Conservation (phyloP, 1,140 invertebrate genomes). For the Aphaenogaster floridana region DNA sequence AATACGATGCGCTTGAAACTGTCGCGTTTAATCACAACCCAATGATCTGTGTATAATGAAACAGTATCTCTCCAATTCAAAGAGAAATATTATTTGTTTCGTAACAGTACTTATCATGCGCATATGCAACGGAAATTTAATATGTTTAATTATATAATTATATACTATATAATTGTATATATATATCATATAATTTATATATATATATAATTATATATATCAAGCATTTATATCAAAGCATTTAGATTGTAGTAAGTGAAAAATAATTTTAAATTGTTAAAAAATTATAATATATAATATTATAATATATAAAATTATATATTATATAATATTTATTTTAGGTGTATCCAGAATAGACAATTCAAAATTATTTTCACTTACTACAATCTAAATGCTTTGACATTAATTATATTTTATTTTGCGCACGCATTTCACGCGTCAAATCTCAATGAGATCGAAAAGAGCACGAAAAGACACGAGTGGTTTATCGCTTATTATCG, state of each 20-base stretch:
- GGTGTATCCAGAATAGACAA: neutral
- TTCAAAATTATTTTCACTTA: conserved; percentile 9
- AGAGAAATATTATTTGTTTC: neutral
- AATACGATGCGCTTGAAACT: neutral
- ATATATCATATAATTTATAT: no score
- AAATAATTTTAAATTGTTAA: neutral
- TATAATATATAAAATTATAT: no score
- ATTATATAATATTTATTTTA: neutral
- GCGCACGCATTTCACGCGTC: neutral
- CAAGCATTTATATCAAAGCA: neutral
- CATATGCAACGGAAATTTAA: neutral
- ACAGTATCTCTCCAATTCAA: neutral
- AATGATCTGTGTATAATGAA: neutral
- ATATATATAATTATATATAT: no score
- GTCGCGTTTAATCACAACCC: neutral
- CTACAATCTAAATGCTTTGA: neutral
- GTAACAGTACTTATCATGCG: neutral
- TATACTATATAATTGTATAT: no score
- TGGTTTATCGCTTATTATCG: conserved; percentile 6
- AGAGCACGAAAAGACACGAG: neutral
- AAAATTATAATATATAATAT: no score
- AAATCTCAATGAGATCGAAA: neutral
- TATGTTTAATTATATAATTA: neutral
- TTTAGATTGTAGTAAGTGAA: neutral
- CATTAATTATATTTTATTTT: neutral